Evolutionary conservation across 2,888 invertebrate genomes (phyloP).

Genomic region (Acrobasis repandana): DNA sequence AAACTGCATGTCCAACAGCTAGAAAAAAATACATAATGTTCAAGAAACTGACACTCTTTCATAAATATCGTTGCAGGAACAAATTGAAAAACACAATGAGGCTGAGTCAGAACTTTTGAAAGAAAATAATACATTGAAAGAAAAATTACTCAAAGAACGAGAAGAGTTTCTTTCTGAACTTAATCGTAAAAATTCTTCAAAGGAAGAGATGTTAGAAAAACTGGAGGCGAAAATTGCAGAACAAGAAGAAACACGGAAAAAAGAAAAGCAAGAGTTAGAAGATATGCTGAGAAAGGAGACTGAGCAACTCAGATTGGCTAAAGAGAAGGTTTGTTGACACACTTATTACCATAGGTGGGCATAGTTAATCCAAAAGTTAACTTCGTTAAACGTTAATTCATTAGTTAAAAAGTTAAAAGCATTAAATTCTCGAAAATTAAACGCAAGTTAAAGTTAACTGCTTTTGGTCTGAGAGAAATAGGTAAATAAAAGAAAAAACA

Average conservation of each 20-base stretch:
- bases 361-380: too few relatives aligned
- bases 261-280: conserved; percentile 68
- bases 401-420: too few relatives aligned
- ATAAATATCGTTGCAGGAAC: conserved; percentile 49
- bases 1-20: too few relatives aligned
- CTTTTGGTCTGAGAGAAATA: too few relatives aligned
- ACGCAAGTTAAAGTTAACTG: too few relatives aligned
- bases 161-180: conserved; percentile 75
- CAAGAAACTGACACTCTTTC: not conserved
- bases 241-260: conserved; percentile 70
- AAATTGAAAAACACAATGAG: conserved; percentile 67
- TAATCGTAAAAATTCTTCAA: conserved; percentile 75
- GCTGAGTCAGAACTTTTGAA: conserved; percentile 66
- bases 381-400: too few relatives aligned
- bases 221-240: conserved; percentile 74
- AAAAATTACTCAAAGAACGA: conserved; percentile 74
- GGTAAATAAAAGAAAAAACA: too few relatives aligned
- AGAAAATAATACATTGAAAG: conserved; percentile 72
- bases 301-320: conserved; percentile 64
- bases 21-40: not conserved
- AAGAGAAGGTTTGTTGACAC: conserved; percentile 65
- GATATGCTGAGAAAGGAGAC: conserved; percentile 61
- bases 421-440: too few relatives aligned
- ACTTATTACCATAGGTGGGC: too few relatives aligned
- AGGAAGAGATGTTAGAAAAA: conserved; percentile 76